Evolutionary conservation across 2,113 vertebrate species (phyloP), one percentile per base, ranked within the genome.

Genomic region (Eleginops maclovinus): DNA sequence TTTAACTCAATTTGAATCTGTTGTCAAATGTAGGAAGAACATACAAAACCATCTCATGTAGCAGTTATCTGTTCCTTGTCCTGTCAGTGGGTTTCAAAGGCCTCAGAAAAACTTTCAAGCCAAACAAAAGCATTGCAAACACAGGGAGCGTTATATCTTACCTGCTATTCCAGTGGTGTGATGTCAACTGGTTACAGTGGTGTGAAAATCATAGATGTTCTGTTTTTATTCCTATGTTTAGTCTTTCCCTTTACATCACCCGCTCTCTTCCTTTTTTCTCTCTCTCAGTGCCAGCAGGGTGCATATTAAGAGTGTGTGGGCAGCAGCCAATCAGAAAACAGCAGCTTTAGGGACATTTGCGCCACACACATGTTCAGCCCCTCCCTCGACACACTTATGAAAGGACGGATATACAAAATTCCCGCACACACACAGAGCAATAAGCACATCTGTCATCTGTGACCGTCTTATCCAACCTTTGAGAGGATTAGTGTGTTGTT

Each of bases 301-400:
- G 72, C 72, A 85, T 56, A 67, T 79, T 82, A 75, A 85, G 84
- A 72, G 53, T 72, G 81, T 79, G 90, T 79, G 62, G 79, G 86
- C 71, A 61, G 76, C 77, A 85, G 68, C 91, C 89, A 92, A 91
- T 91, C 86, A 92, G 73, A 70, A 67, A 81, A 74, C 79, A 85
- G 80, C 81, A 84, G 82, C 84, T 87, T 83, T 28, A 72, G 83
- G 28, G 73, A 86, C 88, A 89, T 80, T 91, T 83, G 87, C 65
- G n/a, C 46, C 82, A 50, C 75, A 82, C 85, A 78, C 85, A 90
- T 66, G 63, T 90, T 75, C 68, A 72, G 74, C 43, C 76, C 77
- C 44, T 75, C 63, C 60, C 53, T 71, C 44, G 62, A 84, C 81
- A 87, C 81, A 84, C 75, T 81, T 81, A 78, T 73, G 51, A 63